A percentile compares a stretch with the other conserved stretches of the same genome.
Evolutionary conservation across 1,140 invertebrate species (phyloP).

Genomic region (Hypsibius dujardini): DNA sequence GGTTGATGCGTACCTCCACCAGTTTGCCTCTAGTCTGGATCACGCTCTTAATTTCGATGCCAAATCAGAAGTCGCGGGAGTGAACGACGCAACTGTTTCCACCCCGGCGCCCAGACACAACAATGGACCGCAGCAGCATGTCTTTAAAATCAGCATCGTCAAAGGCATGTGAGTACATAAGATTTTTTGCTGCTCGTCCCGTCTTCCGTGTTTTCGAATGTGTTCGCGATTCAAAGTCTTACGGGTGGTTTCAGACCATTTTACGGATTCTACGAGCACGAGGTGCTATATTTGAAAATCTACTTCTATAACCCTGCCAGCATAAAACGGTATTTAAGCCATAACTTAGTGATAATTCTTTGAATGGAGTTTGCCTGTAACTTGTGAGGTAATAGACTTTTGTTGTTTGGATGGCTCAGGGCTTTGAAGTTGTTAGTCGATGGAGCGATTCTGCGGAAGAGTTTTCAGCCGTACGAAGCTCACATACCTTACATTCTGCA

Average conservation of each 20-base stretch:
- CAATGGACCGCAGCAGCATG: constrained; percentile 54
- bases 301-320: constrained; percentile 75
- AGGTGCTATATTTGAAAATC: constrained; percentile 74
- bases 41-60: constrained; percentile 43
- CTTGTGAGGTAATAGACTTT: constrained; percentile 3
- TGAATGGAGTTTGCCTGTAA: constrained; percentile 16
- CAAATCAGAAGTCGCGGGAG: constrained; percentile 1
- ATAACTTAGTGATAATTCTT: constrained; percentile 22
- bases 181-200: too few species aligned
- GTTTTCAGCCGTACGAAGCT: constrained; percentile 78
- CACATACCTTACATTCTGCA: constrained; percentile 72
- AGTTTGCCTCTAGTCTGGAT: constrained; percentile 61
- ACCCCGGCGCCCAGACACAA: constrained; percentile 34
- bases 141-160: constrained; percentile 65
- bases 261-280: constrained; percentile 72
- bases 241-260: constrained; percentile 50
- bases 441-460: constrained; percentile 56
- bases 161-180: constrained; percentile 56
- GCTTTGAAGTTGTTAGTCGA: constrained; percentile 40
- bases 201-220: not conserved
- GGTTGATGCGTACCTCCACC: constrained; percentile 29
- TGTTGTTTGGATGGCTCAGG: constrained; percentile 29
- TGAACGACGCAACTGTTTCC: not conserved
- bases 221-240: not conserved
- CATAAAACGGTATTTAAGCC: constrained; percentile 45